Evolutionary conservation across 2,113 vertebrate genomes (phyloP).

Genomic region (Pelecanoides urinatrix): DNA sequence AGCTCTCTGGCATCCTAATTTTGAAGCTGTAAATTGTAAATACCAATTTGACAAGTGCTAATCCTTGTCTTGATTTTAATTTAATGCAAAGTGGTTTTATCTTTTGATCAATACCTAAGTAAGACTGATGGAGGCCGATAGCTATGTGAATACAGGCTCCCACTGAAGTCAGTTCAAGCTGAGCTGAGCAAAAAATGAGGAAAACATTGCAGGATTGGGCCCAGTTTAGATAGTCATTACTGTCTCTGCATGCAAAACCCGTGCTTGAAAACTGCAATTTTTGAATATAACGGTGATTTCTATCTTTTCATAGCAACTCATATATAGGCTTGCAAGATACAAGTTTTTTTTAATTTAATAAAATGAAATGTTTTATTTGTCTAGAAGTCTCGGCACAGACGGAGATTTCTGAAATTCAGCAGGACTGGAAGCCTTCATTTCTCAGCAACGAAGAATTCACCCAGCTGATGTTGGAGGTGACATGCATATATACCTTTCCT

Average conservation of each 20-base stretch:
- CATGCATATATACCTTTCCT: background rate
- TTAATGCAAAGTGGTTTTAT: background rate
- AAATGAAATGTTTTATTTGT: conserved; percentile 14
- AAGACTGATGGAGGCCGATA: background rate
- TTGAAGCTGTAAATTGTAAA: background rate
- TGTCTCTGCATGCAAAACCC: background rate
- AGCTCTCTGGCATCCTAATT: background rate
- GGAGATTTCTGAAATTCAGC: conserved; percentile 78
- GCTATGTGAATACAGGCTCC: background rate
- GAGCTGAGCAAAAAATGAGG: background rate
- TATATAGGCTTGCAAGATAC: background rate
- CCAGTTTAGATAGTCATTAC: background rate
- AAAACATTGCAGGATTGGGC: background rate
- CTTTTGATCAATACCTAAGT: background rate
- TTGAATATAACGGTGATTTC: background rate
- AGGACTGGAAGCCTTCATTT: conserved; percentile 84
- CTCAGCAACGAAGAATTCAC: conserved; percentile 85
- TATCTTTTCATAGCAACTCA: background rate
- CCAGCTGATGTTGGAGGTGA: conserved; percentile 84
- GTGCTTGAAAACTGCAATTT: background rate
- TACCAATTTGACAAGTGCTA: background rate
- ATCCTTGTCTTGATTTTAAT: conserved; percentile 7
- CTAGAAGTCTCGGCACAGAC: conserved; percentile 79
- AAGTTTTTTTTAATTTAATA: background rate
- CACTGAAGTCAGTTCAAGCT: background rate